phyloP scores from a whole-genome alignment of 2,888 invertebrate genomes.

The Caprella mutica region DNA sequence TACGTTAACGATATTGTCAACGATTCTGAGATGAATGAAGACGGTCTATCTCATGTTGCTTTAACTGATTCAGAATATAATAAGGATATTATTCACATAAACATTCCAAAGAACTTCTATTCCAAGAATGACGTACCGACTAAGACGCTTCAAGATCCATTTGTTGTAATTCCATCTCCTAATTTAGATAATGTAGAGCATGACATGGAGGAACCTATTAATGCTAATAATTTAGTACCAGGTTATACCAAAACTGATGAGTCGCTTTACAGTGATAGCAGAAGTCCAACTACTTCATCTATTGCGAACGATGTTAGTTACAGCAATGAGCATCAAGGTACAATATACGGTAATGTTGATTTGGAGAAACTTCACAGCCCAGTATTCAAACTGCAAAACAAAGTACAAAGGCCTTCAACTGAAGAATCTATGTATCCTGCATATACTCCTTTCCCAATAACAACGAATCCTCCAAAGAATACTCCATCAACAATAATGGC shows the following conservation, averaged over 20 bases:
- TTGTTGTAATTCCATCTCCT: conserved; percentile 1
- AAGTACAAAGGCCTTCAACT: conserved; percentile 5
- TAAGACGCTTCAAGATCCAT: conserved; percentile 1
- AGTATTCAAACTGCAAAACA: conserved; percentile 19
- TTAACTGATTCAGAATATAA: no score
- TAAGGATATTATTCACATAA: no score
- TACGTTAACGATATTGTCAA: no score
- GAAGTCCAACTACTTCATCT: background rate
- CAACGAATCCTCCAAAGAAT: conserved; percentile 24
- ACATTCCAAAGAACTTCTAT: conserved; percentile 1
- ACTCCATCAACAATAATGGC: background rate
- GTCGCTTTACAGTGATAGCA: background rate
- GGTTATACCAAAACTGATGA: no score
- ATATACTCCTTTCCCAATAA: conserved; percentile 31
- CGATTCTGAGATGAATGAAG: background rate
- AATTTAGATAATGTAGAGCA: background rate
- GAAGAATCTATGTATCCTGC: conserved; percentile 27
- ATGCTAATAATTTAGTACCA: no score
- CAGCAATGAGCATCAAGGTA: background rate
- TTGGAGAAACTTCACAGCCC: conserved; percentile 14
- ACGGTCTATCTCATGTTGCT: background rate
- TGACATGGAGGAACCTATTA: conserved; percentile 3
- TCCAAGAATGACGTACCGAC: background rate
- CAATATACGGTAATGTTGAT: background rate
- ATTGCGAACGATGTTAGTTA: conserved; percentile 5